phyloP scores from a whole-genome alignment of 2,797 vertebrate species.

The Mormyrus hasselquistii region DNA sequence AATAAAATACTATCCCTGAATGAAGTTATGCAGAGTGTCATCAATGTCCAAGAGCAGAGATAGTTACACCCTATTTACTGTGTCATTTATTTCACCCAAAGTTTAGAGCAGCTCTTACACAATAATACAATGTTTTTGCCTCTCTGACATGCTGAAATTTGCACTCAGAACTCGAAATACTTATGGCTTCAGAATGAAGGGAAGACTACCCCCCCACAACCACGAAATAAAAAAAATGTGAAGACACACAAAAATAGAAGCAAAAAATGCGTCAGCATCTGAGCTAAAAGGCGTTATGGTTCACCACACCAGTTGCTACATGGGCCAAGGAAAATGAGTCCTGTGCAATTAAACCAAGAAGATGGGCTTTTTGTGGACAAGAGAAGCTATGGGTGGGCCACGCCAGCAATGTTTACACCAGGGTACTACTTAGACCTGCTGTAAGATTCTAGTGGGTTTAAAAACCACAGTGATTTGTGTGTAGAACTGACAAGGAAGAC shows the following conservation, averaged over 20 bases:
- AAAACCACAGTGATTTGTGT: not conserved
- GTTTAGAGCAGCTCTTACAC: not conserved
- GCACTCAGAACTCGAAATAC: not conserved
- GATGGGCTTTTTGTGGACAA: slow-evolving; percentile 32
- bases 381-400: not conserved
- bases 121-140: not conserved
- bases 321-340: slow-evolving; percentile 22
- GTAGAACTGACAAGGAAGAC: not conserved
- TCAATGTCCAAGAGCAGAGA: not conserved
- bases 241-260: slow-evolving; percentile 8
- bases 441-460: not conserved
- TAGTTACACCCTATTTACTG: not conserved
- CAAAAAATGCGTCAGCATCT: slow-evolving; percentile 9
- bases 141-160: slow-evolving; percentile 3
- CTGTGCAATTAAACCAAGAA: slow-evolving; percentile 21
- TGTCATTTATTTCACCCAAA: not conserved
- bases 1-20: not conserved
- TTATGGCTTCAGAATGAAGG: not conserved
- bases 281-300: not conserved
- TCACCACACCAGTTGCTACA: slow-evolving; percentile 6
- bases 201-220: not conserved
- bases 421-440: not conserved
- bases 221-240: slow-evolving; percentile 18
- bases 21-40: not conserved
- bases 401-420: not conserved